A percentile compares a stretch with the other conserved stretches of the same genome.
Evolutionary conservation across 92 coral and sea anemone genomes (phyloP).

Genomic region (Epizoanthus fatuus): DNA sequence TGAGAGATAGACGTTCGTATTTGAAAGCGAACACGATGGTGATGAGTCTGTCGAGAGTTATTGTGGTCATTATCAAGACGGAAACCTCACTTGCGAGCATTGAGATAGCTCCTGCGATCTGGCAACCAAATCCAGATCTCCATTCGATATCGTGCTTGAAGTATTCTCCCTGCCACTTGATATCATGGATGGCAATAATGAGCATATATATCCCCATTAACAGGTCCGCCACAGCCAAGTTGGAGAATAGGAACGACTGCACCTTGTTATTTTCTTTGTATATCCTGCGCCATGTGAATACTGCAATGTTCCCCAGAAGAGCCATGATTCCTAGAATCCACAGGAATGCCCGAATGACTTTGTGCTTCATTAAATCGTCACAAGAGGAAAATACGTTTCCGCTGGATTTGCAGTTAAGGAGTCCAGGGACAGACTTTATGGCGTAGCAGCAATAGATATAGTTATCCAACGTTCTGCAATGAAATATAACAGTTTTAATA

Average conservation of each 20-base stretch:
- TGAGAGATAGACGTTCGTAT: conserved; percentile 45
- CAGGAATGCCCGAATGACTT: conserved; percentile 48
- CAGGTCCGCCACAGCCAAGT: conserved; percentile 75
- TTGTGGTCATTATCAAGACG: conserved; percentile 63
- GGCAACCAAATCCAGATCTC: conserved; percentile 62
- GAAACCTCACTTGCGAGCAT: conserved; percentile 72
- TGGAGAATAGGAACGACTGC: conserved; percentile 72
- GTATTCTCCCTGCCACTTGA: conserved; percentile 57
- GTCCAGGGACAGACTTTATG: not conserved
- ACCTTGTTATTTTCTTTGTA: conserved; percentile 64
- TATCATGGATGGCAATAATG: conserved; percentile 68
- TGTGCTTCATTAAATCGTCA: conserved; percentile 63
- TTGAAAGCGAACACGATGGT: conserved; percentile 62
- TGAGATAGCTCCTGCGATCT: conserved; percentile 67
- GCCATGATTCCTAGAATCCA: conserved; percentile 74
- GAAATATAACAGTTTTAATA: not conserved
- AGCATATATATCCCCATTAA: conserved; percentile 69
- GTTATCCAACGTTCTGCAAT: conserved; percentile 66
- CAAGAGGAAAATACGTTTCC: conserved; percentile 69
- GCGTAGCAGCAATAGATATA: conserved; percentile 80
- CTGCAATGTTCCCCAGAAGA: conserved; percentile 57
- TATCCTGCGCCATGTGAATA: conserved; percentile 55
- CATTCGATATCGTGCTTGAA: conserved; percentile 57
- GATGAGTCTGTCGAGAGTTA: conserved; percentile 67
- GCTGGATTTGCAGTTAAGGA: conserved; percentile 44